A percentile compares a stretch with the other conserved stretches of the same genome.
These are phyloP conservation scores for Pseudopodoces humilis DNA, from an alignment of 2,113 vertebrate genomes.

Conservation along the genomic window DNA sequence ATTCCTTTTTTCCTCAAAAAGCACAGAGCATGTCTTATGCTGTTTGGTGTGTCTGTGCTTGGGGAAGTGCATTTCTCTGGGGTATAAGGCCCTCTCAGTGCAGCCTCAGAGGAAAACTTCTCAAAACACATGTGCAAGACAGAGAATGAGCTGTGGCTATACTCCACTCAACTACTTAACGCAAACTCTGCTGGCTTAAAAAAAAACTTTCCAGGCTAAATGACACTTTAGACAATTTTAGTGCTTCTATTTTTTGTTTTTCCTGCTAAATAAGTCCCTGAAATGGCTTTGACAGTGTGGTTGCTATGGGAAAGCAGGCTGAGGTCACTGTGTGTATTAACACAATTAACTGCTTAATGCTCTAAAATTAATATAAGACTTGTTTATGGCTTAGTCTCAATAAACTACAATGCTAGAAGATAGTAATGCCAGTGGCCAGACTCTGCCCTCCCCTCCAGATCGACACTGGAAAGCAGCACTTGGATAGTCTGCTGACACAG, in stretches of 20 bases:
- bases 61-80: background rate
- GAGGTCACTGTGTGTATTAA: background rate
- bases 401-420: background rate
- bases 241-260: background rate
- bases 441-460: no score
- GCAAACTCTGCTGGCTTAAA: background rate
- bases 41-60: background rate
- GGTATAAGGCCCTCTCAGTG: background rate
- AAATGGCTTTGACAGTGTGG: background rate
- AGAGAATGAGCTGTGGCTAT: rapidly evolving
- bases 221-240: background rate
- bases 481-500: background rate
- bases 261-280: background rate
- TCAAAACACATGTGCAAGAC: background rate
- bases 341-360: background rate
- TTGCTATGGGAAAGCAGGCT: background rate
- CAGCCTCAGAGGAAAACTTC: background rate
- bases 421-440: background rate
- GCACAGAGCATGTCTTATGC: background rate
- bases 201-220: background rate
- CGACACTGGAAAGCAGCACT: background rate
- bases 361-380: background rate
- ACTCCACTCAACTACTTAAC: background rate
- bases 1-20: background rate
- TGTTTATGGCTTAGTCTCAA: background rate